A percentile compares a stretch with the other conserved stretches of the same genome.
These are phyloP conservation scores for Micromesistius poutassou DNA, from an alignment of 2,797 vertebrate genomes.

Conservation along the genomic window DNA sequence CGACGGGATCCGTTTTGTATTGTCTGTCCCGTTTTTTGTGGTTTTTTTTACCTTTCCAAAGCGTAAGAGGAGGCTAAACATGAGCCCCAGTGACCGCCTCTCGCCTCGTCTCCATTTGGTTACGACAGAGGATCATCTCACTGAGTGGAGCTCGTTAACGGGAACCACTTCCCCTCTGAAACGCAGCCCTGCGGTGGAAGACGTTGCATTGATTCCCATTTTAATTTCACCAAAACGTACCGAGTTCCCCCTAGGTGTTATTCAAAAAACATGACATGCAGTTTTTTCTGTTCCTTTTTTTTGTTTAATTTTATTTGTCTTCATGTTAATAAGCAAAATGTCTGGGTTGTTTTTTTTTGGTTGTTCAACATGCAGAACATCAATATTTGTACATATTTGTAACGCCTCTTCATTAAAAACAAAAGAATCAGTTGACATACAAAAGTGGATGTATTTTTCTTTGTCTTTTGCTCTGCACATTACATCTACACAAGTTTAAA, in stretches of 20 bases:
- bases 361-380: slow-evolving; percentile 47
- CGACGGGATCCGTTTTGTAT: neutral
- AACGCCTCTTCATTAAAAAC: slow-evolving; percentile 84
- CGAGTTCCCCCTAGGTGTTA: neutral
- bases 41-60: too few relatives aligned
- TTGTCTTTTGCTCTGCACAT: slow-evolving; percentile 43
- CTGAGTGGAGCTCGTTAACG: neutral
- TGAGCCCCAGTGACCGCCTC: neutral
- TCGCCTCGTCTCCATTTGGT: neutral
- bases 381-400: slow-evolving; percentile 83
- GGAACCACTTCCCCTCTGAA: neutral
- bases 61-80: too few relatives aligned
- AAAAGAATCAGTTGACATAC: slow-evolving; percentile 69
- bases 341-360: slow-evolving; percentile 23
- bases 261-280: neutral
- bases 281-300: neutral
- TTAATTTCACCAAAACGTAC: neutral
- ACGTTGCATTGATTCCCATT: neutral
- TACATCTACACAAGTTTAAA: slow-evolving; percentile 19
- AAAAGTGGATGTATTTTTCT: slow-evolving; percentile 25
- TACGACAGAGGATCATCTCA: neutral
- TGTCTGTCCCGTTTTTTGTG: neutral
- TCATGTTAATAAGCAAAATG: slow-evolving; percentile 64
- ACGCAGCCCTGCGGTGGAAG: neutral
- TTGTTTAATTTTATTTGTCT: slow-evolving; percentile 35